Evolutionary conservation across 2,113 vertebrate genomes (phyloP), one percentile per base, ranked within the genome.

Genomic region (Lontra canadensis): DNA sequence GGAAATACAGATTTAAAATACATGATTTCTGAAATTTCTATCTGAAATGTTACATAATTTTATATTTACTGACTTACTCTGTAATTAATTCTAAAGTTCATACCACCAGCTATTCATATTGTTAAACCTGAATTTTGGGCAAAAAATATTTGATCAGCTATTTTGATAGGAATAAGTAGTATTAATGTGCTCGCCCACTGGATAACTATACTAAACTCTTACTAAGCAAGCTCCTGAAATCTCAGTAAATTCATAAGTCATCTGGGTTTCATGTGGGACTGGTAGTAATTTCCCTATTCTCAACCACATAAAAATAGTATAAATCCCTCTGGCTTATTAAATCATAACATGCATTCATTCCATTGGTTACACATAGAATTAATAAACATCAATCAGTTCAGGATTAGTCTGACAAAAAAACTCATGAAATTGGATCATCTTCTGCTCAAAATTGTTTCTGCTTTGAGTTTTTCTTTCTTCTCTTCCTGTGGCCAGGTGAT

Each of bases 11-110:
- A 83, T 78, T 82, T 79, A 55, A 88, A 88, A 94, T 69, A 47
- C 15, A 91, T 84, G 85, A 89, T 88, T 96, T 95, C 95, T 85
- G 11, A 94, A 91, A 97, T 93, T 96, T 97, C 36, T 49, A 55
- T 61, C 49, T 78, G 79, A 71, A 95, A 84, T 63, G 31, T 80
- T 95, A 92, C 3, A 52, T 83, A 83, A 90, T 89, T 97, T 86
- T 86, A 81, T 92, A 49, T 80, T 95, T 80, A 90, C 67, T 93
- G 47, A 90, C 49, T 94, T 44, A 76, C 31, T 88, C 63, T 73
- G 2, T 85, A 89, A 93, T 95, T 88, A 95, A 90, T 78, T 94
- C 49, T 96, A 65, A 97, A 84, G 34, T 23, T 55, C 84, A 92
- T 23, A 84, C 4, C 29, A 84, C 44, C 44, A 82, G 67, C 52